A percentile compares a stretch with the other conserved stretches of the same genome.
Conservation (phyloP, 2,797 vertebrate species). For the Columba guinea region DNA sequence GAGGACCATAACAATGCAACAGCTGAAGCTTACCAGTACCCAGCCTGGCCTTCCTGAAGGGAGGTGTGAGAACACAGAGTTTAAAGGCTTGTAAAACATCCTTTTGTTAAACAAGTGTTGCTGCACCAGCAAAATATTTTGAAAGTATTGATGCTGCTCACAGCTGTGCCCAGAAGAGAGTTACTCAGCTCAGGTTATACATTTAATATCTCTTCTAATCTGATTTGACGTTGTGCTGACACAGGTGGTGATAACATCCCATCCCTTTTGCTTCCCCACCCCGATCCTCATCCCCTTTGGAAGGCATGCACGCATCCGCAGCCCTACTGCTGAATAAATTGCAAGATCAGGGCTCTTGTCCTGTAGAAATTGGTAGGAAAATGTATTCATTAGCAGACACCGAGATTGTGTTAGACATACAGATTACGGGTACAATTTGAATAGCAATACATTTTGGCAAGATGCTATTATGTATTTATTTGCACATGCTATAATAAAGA, state of each 20-base stretch:
- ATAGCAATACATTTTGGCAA: not conserved
- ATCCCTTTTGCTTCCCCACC: not conserved
- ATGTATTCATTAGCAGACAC: not conserved
- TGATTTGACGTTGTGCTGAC: not conserved
- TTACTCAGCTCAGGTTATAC: not conserved
- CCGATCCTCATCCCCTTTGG: not conserved
- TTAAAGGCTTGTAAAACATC: not conserved
- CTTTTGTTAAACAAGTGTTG: not conserved
- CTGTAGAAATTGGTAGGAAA: not conserved
- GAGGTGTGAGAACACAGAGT: not conserved
- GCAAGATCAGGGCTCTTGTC: not conserved
- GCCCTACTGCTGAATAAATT: not conserved
- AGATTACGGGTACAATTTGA: not conserved
- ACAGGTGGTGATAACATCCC: not conserved
- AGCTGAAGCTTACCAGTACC: not conserved
- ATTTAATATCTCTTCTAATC: not conserved
- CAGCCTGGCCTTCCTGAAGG: not conserved
- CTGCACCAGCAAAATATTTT: not conserved
- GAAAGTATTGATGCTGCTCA: not conserved
- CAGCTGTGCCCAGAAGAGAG: not conserved
- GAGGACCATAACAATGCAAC: not conserved
- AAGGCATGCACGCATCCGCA: not conserved
- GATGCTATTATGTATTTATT: conserved; percentile 36
- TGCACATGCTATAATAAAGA: not conserved
- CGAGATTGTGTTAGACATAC: not conserved